phyloP scores from a whole-genome alignment of 2,113 vertebrate genomes.

The Myotis yumanensis region DNA sequence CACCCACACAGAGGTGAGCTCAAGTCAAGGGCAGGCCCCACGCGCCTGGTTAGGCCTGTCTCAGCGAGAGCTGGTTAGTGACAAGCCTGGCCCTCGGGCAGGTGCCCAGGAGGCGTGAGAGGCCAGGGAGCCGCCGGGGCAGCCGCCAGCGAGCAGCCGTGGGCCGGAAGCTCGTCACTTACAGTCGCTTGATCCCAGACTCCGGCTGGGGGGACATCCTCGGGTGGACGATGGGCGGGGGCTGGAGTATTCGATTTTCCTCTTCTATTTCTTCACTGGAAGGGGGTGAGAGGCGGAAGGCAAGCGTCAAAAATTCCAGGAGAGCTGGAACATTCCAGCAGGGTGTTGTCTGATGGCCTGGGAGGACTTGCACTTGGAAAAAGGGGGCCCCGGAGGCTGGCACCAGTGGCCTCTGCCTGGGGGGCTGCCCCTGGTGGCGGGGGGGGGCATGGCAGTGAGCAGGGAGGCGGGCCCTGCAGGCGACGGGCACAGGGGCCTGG shows the following conservation, averaged over 20 bases:
- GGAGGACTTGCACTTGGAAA: not conserved
- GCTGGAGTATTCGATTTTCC: conserved; percentile 82
- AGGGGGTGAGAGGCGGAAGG: not conserved
- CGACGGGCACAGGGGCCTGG: too few relatives aligned
- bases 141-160: not conserved
- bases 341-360: not conserved
- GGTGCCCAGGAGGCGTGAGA: not conserved
- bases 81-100: not conserved
- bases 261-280: conserved; percentile 94
- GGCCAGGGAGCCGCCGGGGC: not conserved
- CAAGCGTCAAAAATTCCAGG: not conserved
- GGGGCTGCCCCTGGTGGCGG: not conserved
- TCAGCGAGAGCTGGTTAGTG: not conserved
- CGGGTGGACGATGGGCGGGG: conserved; percentile 83
- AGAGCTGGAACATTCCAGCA: not conserved
- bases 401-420: not conserved
- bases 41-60: not conserved
- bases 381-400: not conserved
- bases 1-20: not conserved
- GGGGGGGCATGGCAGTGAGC: too few relatives aligned
- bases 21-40: not conserved
- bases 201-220: conserved; percentile 87
- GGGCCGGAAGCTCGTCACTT: conserved; percentile 77
- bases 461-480: not conserved
- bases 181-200: conserved; percentile 95